Evolutionary conservation across 2,797 vertebrate species (phyloP).

Genomic region (Myoxocephalus aenaeus): DNA sequence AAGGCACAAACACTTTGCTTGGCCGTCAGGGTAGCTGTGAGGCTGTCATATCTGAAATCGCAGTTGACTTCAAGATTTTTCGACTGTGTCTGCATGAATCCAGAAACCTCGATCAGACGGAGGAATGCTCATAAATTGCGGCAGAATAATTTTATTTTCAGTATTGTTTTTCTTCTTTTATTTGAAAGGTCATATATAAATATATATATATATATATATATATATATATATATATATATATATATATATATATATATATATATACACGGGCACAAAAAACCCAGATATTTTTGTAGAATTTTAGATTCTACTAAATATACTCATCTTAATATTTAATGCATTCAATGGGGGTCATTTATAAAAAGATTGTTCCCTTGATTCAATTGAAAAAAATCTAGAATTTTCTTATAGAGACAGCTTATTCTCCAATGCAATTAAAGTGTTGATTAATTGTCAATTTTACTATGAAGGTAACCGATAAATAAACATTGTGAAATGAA

Average conservation of each 20-base stretch:
- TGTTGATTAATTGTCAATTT: slow-evolving; percentile 13
- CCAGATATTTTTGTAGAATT: not conserved
- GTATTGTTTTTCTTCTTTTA: slow-evolving; percentile 17
- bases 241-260: not conserved
- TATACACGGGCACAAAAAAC: not conserved
- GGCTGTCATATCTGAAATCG: slow-evolving; percentile 84
- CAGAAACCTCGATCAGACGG: slow-evolving; percentile 72
- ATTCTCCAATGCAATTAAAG: slow-evolving; percentile 1
- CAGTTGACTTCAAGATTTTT: slow-evolving; percentile 83
- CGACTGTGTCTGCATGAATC: slow-evolving; percentile 74
- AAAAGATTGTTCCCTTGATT: slow-evolving; percentile 7
- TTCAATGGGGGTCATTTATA: not conserved
- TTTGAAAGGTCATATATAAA: slow-evolving; percentile 16
- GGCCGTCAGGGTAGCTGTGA: slow-evolving; percentile 82
- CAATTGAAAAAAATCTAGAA: not conserved
- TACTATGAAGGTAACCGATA: not conserved
- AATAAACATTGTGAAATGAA: slow-evolving; percentile 24
- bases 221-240: too few species aligned
- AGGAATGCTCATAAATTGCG: slow-evolving; percentile 73
- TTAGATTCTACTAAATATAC: slow-evolving; percentile 14
- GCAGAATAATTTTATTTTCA: slow-evolving; percentile 59
- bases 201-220: too few species aligned
- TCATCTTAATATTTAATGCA: not conserved
- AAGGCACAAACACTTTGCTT: slow-evolving; percentile 85
- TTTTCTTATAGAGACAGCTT: not conserved